Evolutionary conservation across 2,888 invertebrate species (phyloP), one percentile per base, ranked within the genome.

Genomic region (Lacanobia oleracea): DNA sequence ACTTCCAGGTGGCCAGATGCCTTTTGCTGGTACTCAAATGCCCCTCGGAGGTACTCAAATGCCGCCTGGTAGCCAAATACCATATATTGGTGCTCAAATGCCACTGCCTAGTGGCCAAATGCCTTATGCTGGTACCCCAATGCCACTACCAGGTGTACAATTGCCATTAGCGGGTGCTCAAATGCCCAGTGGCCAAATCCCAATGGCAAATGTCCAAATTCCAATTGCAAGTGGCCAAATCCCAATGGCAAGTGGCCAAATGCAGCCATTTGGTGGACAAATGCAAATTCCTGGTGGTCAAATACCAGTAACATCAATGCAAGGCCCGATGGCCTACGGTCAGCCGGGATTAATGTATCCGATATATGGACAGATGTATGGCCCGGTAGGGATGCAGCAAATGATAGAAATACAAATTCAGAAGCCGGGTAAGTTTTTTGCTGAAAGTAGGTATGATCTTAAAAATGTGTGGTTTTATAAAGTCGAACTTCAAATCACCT

Each of bases 401-500:
- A 74, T 67, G 27, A 78, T 84, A 61, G 87, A 87, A 62, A 82
- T 87, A 60, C 81, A 79, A 66, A 75, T 83, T 40, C 77, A 81
- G 67, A 79, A 76, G 7, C 81, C 82, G 0, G 69, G 83, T 74
- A 73, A 50, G 71, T 45, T 10, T 33, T 33, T 8, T 14, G 3
- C 14, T 1, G 0, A 51, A 10, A 40, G 9, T 16, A 43, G 12
- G 43, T n/a, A 18, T 23, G 2, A 9, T 27, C 2, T 8, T 16
- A 14, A 9, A n/a, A 33, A 40, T 33, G 33, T 33, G 3, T 1
- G 14, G 5, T 33, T 2, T 1, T 7, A 59, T 27, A 27, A 43
- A 37, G 0, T 16, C 16, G 3, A 40, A 27, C 33, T 33, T 33
- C 33, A 54, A 45, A 37, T 18, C 2, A 4, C 7, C 2, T 43